phyloP scores from a whole-genome alignment of 2,888 invertebrate species.

The Macaria liturata region DNA sequence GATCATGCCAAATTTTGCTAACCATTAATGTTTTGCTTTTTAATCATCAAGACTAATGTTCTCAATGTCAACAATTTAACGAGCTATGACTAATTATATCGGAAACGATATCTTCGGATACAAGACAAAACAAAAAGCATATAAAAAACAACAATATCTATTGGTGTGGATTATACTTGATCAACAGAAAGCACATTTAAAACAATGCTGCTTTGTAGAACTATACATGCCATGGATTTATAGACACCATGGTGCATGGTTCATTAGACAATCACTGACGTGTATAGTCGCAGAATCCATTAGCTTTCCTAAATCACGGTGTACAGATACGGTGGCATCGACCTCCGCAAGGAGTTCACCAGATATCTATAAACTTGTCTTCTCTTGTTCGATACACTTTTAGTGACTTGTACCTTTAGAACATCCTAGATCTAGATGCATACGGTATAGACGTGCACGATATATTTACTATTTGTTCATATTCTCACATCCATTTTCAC shows the following conservation, averaged over 20 bases:
- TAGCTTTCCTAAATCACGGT: constrained; percentile 55
- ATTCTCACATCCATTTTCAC: constrained; percentile 38
- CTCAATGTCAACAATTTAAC: background rate
- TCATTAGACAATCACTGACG: constrained; percentile 34
- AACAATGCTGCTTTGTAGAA: constrained; percentile 27
- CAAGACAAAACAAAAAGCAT: too few relatives aligned
- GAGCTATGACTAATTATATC: background rate
- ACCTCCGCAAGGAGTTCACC: constrained; percentile 43
- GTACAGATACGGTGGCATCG: constrained; percentile 36
- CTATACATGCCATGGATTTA: constrained; percentile 36
- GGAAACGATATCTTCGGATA: background rate
- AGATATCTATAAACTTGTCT: constrained; percentile 42
- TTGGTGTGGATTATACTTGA: constrained; percentile 32
- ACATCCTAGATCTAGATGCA: constrained; percentile 39
- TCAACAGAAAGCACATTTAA: constrained; percentile 38
- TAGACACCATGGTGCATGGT: constrained; percentile 18
- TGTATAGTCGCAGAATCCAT: constrained; percentile 46
- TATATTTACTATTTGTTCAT: constrained; percentile 32
- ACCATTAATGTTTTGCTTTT: constrained; percentile 31
- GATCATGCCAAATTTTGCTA: constrained; percentile 26
- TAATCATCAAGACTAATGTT: constrained; percentile 17
- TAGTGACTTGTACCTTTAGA: constrained; percentile 33
- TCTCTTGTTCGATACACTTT: constrained; percentile 29
- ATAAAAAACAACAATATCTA: too few relatives aligned
- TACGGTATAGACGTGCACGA: constrained; percentile 46